Conservation (phyloP, 2,113 vertebrate species). For the Entomyzon cyanotis region DNA sequence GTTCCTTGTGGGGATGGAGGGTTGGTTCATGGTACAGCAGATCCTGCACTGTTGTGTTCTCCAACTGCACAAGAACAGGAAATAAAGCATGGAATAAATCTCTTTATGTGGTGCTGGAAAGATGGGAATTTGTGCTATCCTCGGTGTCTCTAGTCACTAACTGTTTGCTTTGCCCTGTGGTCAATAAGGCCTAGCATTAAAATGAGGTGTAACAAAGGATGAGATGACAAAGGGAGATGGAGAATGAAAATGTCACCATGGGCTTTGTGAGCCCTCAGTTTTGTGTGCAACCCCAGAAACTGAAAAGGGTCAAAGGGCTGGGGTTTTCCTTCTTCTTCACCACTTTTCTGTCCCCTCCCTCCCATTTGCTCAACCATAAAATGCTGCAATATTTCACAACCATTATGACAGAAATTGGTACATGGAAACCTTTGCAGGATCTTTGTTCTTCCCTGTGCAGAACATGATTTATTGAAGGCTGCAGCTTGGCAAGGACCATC, state of each 20-base stretch:
- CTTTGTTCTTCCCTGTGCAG: not conserved
- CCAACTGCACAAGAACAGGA: not conserved
- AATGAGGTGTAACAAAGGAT: not conserved
- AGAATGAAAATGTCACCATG: not conserved
- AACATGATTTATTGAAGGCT: not conserved
- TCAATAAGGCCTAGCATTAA: not conserved
- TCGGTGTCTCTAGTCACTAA: not conserved
- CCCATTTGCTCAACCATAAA: not conserved
- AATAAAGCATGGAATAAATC: not conserved
- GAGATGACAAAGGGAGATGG: not conserved
- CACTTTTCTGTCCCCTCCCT: not conserved
- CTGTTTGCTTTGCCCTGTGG: not conserved
- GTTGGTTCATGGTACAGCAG: not conserved
- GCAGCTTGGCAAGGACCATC: not conserved
- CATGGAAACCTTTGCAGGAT: not conserved
- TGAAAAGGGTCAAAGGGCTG: not conserved
- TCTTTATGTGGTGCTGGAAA: not conserved
- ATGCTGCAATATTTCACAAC: not conserved
- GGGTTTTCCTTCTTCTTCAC: not conserved
- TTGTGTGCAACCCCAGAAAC: not conserved
- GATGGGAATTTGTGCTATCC: not conserved
- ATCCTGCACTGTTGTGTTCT: rapidly evolving
- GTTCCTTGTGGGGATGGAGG: not conserved
- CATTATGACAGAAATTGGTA: not conserved
- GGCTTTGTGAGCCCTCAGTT: not conserved